These are phyloP conservation scores for Cephonodes hylas DNA, from an alignment of 2,888 invertebrate species.

Conservation along the genomic window DNA sequence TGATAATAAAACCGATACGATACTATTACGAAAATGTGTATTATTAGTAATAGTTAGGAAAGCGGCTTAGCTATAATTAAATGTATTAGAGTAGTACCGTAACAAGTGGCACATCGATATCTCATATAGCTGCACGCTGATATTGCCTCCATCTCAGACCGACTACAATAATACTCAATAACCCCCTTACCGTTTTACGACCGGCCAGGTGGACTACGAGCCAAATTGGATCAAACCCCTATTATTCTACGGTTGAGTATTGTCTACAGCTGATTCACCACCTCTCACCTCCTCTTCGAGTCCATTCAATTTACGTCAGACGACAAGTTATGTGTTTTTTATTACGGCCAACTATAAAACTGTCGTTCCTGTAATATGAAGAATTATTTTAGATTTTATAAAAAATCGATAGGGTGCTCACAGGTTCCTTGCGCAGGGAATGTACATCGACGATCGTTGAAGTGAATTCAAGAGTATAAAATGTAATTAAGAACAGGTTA, in stretches of 20 bases:
- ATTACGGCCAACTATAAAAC: conserved; percentile 69
- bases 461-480: background rate
- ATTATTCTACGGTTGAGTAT: conserved; percentile 31
- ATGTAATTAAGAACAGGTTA: conserved; percentile 4
- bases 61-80: background rate
- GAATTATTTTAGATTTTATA: conserved; percentile 44
- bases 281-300: conserved; percentile 47
- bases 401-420: conserved; percentile 40
- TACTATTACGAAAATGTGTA: background rate
- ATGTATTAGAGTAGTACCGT: background rate
- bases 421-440: background rate
- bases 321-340: conserved; percentile 73
- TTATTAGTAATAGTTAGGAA: background rate
- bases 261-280: conserved; percentile 20
- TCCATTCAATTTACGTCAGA: conserved; percentile 70
- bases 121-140: conserved; percentile 26
- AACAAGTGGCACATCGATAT: conserved; percentile 26
- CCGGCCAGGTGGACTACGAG: conserved; percentile 21
- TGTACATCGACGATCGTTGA: background rate
- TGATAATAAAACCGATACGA: background rate
- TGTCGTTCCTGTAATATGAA: conserved; percentile 60
- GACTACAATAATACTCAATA: conserved; percentile 33
- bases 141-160: conserved; percentile 8
- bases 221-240: conserved; percentile 36
- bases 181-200: conserved; percentile 51